Evolutionary conservation across 2,888 invertebrate species (phyloP), one percentile per base, ranked within the genome.

Genomic region (Noctua comes): DNA sequence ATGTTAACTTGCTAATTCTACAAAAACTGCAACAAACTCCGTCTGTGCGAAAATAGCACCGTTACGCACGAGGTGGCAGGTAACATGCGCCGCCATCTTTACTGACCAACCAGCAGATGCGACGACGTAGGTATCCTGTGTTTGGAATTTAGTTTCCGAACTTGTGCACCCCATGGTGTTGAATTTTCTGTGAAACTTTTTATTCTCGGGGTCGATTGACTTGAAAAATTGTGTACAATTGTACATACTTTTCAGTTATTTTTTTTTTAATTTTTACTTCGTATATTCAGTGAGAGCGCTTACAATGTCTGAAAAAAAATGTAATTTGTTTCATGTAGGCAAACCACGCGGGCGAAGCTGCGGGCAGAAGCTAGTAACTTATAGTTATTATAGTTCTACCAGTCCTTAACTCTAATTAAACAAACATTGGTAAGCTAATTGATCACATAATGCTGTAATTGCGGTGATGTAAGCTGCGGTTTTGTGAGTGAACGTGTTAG

Each of bases 1-100:
- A 7, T 59, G 13, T 71, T 40, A 43, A 43, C 43, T 71, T 64
- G 16, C 4, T n/a, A 54, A 10, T n/a, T 65, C n/a, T 21, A 54
- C 31, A 64, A 76, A 48, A 76, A 76, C 13, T 62, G 43, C n/a
- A 76, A 77, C 16, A 64, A 77, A 65, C 11, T 66, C 2, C 7
- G 11, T 18, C 24, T 24, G n/a, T 40, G 27, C 8, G 27, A 77
- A 57, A 66, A 48, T n/a, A 48, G 24, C 13, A 11, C 16, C 18
- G 11, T 77, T 46, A 48, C 46, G 77, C 77, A 77, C 78, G 77
- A 77, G 65, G 57, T 2, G 11, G 24, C 48, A 77, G 8, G 62
- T 21, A 36, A 16, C 48, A 59, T 40, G 78, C 13, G 24, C 36
- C 43, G 24, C 27, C 27, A 46, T 11, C 8, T 65, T 46, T 27